Conservation (phyloP, 2,888 invertebrate genomes). For the Drosophila mulleri region DNA sequence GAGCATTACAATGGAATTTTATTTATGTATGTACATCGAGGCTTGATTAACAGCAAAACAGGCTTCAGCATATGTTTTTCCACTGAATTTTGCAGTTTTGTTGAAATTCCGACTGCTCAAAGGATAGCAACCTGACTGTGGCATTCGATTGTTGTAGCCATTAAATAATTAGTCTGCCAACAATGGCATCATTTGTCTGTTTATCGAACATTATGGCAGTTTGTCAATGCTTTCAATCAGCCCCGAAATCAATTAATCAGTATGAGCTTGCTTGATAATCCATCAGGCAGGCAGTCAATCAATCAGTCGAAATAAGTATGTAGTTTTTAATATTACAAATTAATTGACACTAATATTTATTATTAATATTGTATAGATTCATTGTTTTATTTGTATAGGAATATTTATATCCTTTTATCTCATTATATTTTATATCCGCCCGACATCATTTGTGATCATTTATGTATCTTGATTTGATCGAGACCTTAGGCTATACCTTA, state of each 20-base stretch:
- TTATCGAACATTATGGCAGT: background rate
- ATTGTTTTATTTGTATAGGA: too few relatives aligned
- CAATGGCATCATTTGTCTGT: background rate
- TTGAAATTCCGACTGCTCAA: background rate
- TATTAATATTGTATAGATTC: too few relatives aligned
- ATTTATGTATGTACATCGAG: background rate
- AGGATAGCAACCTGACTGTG: too few relatives aligned
- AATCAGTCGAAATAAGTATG: background rate
- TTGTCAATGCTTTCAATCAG: background rate
- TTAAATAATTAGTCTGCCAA: background rate
- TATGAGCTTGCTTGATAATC: too few relatives aligned
- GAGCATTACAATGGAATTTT: background rate
- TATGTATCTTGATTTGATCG: too few relatives aligned
- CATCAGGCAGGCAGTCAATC: background rate
- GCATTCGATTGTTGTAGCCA: background rate
- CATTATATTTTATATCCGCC: too few relatives aligned
- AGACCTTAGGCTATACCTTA: too few relatives aligned
- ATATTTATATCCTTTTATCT: too few relatives aligned
- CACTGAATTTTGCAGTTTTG: background rate
- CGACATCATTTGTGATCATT: too few relatives aligned
- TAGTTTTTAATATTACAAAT: background rate
- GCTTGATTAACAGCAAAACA: background rate
- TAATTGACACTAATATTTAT: too few relatives aligned
- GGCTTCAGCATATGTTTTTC: background rate
- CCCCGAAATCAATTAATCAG: background rate